Base-by-base conservation (phyloP, 1,140 invertebrate genomes). In the Scaptomyza pallida region DNA sequence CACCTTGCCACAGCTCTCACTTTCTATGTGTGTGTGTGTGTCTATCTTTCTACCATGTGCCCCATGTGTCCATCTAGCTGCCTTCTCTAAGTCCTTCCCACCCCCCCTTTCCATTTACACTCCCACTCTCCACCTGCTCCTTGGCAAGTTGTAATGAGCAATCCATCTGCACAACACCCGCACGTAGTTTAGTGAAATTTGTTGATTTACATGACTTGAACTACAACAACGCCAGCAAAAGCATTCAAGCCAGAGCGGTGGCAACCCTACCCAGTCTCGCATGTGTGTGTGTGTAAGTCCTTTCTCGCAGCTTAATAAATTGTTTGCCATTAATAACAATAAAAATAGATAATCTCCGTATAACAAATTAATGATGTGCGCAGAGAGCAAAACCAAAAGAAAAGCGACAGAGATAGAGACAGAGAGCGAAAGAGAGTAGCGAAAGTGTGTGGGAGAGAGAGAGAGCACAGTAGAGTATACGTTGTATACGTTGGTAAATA, bases 301-400 rank as follows among this genome's bases (percentile, higher is more conserved):
- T 68, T 72, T 33, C 43, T 73, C 51, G 61, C 73, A 74, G 73
- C 80, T 79, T 90, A 90, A 90, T 90, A 90, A 90, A 90, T 90
- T 89, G 89, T 90, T 89, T 75, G 72, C 80, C 83, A 89, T 90
- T 90, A 90, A 90, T 90, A 89, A 90, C 89, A 90, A 90, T 89
- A 90, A 90, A 90, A 90, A 89, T 90, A 90, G 80, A 90, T 90
- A 90, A 90, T 90, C 89, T 90, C 72, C 89, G 89, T 90, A 82
- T 89, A 90, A 90, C 89, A 90, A 90, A 89, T 90, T 90, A 90
- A 90, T 90, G 89, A 90, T 82, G 78, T 81, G 75, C 78, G 56
- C 71, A 54, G 60, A 44, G 62, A 57, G 54, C 15, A 30, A 41
- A 15, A 15, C 50, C 33, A 48, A n/a, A 48, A 12, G 47, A n/a